Evolutionary conservation across 2,888 invertebrate genomes (phyloP).

Genomic region (Epinotia nisella): DNA sequence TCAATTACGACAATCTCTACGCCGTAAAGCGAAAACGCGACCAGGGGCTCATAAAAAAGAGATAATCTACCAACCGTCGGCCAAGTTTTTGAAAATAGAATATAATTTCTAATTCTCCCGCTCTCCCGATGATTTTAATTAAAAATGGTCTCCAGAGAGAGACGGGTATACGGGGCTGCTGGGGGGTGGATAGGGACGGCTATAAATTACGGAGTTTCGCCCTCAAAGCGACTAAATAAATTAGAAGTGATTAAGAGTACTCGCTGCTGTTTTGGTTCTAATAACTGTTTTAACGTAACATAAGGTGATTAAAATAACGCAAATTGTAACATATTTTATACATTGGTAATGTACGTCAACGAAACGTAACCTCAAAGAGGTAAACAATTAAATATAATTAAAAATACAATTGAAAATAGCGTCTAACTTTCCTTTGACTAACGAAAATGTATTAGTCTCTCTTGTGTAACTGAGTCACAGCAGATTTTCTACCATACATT

Average conservation of each 20-base stretch:
- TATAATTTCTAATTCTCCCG: slow-evolving; percentile 83
- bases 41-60: slow-evolving; percentile 83
- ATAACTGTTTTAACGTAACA: slow-evolving; percentile 23
- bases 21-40: slow-evolving; percentile 79
- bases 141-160: slow-evolving; percentile 83
- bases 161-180: slow-evolving; percentile 64
- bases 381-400: too few species aligned
- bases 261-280: slow-evolving; percentile 68
- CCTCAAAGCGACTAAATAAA: slow-evolving; percentile 83
- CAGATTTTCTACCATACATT: too few species aligned
- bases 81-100: slow-evolving; percentile 85
- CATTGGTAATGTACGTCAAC: too few species aligned
- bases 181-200: slow-evolving; percentile 75
- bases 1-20: slow-evolving; percentile 78
- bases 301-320: slow-evolving; percentile 11
- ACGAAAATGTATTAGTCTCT: too few species aligned
- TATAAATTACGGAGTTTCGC: slow-evolving; percentile 76
- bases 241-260: slow-evolving; percentile 84
- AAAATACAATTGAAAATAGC: too few species aligned
- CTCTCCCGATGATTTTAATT: slow-evolving; percentile 83
- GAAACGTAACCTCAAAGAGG: too few species aligned
- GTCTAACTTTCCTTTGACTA: too few species aligned
- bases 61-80: slow-evolving; percentile 84
- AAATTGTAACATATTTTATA: neutral
- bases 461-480: too few species aligned